phyloP scores from a whole-genome alignment of 2,113 vertebrate species.

The Cynopterus brachyotis region DNA sequence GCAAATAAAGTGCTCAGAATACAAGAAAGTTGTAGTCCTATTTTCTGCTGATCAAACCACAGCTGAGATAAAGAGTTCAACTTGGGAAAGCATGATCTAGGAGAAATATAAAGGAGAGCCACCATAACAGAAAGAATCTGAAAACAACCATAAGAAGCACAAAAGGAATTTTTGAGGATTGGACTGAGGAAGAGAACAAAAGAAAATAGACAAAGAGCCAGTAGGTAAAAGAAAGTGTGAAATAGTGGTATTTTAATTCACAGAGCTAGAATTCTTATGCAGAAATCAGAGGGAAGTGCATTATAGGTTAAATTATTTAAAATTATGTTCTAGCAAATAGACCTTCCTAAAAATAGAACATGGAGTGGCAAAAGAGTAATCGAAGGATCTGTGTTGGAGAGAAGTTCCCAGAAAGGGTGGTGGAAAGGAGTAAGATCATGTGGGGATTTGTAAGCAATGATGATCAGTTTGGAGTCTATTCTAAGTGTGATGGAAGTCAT shows the following conservation, averaged over 20 bases:
- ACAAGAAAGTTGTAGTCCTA: conserved; percentile 11
- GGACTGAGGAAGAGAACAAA: background rate
- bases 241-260: background rate
- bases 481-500: background rate
- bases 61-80: conserved; percentile 21
- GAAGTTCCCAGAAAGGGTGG: background rate
- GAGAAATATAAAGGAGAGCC: background rate
- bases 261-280: background rate
- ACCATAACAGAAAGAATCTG: background rate
- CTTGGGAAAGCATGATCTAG: background rate
- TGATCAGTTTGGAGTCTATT: background rate
- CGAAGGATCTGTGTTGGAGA: background rate
- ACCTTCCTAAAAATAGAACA: background rate
- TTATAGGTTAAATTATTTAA: background rate
- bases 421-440: background rate
- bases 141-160: background rate
- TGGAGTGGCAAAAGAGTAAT: background rate
- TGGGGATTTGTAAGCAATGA: background rate
- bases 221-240: background rate
- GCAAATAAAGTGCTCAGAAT: background rate
- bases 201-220: background rate
- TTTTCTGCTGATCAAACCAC: conserved; percentile 36
- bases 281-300: background rate
- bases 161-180: too few relatives aligned
- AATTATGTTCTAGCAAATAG: background rate